Percentiles rank a stretch among this genome's conserved stretches.
Evolutionary conservation across 2,797 vertebrate species (phyloP).

Genomic region (Columba guinea): DNA sequence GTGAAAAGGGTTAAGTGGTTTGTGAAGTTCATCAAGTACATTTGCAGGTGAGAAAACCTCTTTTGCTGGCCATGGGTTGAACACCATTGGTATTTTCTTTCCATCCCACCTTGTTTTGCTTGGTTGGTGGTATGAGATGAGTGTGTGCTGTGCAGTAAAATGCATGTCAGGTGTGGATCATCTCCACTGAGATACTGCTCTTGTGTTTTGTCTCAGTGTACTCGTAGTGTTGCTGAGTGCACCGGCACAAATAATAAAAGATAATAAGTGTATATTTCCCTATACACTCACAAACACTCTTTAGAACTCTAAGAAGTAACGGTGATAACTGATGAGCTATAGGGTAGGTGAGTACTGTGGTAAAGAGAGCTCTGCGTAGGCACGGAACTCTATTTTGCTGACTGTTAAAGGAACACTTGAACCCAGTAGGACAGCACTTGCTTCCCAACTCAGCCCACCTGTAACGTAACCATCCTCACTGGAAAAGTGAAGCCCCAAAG

Average conservation of each 20-base stretch:
- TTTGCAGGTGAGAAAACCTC: neutral
- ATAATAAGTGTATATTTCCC: fast-evolving
- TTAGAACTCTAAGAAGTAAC: neutral
- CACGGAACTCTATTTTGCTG: neutral
- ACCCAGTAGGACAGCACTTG: neutral
- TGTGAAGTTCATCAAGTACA: neutral
- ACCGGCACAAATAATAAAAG: neutral
- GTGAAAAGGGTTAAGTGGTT: neutral
- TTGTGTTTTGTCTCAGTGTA: neutral
- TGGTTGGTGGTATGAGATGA: neutral
- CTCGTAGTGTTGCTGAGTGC: neutral
- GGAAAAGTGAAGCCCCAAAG: neutral
- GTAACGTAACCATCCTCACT: neutral
- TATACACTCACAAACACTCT: fast-evolving
- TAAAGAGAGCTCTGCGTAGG: neutral
- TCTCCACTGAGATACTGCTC: neutral
- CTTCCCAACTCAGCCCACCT: neutral
- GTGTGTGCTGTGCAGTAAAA: neutral
- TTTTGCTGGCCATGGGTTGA: neutral
- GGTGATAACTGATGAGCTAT: neutral
- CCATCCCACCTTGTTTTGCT: neutral
- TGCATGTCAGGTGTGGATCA: neutral
- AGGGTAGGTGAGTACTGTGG: neutral
- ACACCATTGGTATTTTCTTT: neutral
- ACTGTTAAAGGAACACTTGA: neutral